A percentile compares a stretch with the other conserved stretches of the same genome.
phyloP scores from a whole-genome alignment of 2,113 vertebrate species.

The Myrmecophaga tridactyla region DNA sequence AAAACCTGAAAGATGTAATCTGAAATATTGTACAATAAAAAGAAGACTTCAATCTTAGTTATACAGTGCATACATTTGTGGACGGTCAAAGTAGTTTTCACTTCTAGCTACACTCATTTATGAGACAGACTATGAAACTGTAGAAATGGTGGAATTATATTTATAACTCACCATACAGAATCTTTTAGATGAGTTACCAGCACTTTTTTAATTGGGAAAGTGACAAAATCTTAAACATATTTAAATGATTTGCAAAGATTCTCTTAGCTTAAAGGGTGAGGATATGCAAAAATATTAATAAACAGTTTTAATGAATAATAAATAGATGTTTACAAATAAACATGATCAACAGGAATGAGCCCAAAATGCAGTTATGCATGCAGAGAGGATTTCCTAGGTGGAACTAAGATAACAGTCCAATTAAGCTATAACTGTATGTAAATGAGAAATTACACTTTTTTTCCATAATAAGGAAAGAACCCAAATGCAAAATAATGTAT shows the following conservation, averaged over 20 bases:
- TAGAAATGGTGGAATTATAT: not conserved
- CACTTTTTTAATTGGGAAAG: not conserved
- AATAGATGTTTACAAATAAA: constrained; percentile 63
- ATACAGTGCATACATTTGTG: not conserved
- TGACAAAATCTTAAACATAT: constrained; percentile 1
- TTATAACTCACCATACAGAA: not conserved
- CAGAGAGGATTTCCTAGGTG: constrained; percentile 48
- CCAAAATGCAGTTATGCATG: constrained; percentile 31
- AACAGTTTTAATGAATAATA: constrained; percentile 47
- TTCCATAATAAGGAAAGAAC: constrained; percentile 21
- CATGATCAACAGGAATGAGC: constrained; percentile 12
- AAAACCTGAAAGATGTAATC: not conserved
- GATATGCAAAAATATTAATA: constrained; percentile 54
- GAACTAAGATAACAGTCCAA: constrained; percentile 51
- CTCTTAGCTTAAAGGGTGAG: constrained; percentile 29
- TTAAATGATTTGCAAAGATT: constrained; percentile 61
- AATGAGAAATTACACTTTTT: constrained; percentile 51
- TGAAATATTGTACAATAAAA: not conserved
- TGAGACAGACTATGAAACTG: not conserved
- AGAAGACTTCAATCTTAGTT: constrained; percentile 1
- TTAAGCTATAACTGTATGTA: constrained; percentile 57
- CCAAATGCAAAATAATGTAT: constrained; percentile 44
- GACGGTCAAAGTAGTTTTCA: not conserved
- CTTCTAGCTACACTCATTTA: not conserved
- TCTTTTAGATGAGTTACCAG: not conserved